These are phyloP conservation scores for Drosophila greeni DNA, from an alignment of 2,888 invertebrate species.

Conservation along the genomic window DNA sequence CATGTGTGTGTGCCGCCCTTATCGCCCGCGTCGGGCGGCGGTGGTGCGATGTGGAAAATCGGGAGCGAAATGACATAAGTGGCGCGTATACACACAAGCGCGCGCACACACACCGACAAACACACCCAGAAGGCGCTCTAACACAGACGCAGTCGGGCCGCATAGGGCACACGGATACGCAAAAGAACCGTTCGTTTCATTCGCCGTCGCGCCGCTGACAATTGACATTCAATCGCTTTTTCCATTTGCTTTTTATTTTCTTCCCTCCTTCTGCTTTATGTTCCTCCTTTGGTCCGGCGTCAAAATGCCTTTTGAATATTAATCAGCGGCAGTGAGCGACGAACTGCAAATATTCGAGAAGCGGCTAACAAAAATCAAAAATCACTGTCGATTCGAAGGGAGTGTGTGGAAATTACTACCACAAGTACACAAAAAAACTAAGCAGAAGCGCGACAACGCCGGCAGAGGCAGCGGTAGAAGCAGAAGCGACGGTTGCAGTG, in stretches of 20 bases:
- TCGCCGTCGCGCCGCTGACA: slow-evolving; percentile 43
- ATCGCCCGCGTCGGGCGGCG: slow-evolving; percentile 31
- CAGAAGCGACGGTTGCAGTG: slow-evolving; percentile 28
- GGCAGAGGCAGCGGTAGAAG: slow-evolving; percentile 16
- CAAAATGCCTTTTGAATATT: slow-evolving; percentile 56
- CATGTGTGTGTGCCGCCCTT: slow-evolving; percentile 29
- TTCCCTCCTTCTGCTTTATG: slow-evolving; percentile 25
- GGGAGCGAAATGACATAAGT: slow-evolving; percentile 49
- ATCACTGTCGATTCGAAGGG: slow-evolving; percentile 30
- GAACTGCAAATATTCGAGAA: slow-evolving; percentile 20
- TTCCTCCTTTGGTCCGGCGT: slow-evolving; percentile 19
- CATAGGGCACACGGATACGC: slow-evolving; percentile 28
- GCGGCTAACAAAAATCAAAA: slow-evolving; percentile 28
- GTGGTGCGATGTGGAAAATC: slow-evolving; percentile 59
- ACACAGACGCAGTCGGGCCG: slow-evolving; percentile 2
- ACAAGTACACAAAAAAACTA: slow-evolving; percentile 5
- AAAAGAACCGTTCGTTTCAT: slow-evolving; percentile 63
- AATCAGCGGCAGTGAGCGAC: slow-evolving; percentile 34
- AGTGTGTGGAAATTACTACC: slow-evolving; percentile 28
- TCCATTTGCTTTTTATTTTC: slow-evolving; percentile 30
- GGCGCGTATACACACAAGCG: slow-evolving; percentile 15
- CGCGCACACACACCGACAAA: slow-evolving; percentile 1
- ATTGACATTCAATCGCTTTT: slow-evolving; percentile 43
- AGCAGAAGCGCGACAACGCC: slow-evolving; percentile 11
- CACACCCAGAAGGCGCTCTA: slow-evolving; percentile 3